phyloP scores from a whole-genome alignment of 2,888 invertebrate genomes.

The Drosophila anomalata region DNA sequence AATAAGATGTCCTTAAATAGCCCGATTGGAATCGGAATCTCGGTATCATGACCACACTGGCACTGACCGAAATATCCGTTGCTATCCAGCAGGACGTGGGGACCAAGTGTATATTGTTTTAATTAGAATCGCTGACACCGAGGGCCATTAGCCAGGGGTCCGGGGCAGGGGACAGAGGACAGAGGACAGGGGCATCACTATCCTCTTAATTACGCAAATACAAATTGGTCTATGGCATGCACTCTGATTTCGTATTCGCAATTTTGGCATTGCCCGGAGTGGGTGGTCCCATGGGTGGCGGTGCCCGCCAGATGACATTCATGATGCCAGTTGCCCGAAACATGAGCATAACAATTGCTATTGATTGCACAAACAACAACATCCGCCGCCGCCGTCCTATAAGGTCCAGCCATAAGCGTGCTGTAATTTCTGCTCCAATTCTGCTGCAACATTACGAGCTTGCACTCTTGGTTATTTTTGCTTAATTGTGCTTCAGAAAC shows the following conservation, averaged over 20 bases:
- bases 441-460: slow-evolving; percentile 49
- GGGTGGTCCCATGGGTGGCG: not conserved
- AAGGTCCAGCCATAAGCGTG: slow-evolving; percentile 49
- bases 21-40: slow-evolving; percentile 17
- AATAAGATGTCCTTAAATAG: slow-evolving; percentile 41
- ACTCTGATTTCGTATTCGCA: slow-evolving; percentile 40
- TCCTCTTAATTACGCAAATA: slow-evolving; percentile 62
- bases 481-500: slow-evolving; percentile 26
- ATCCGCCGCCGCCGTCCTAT: slow-evolving; percentile 12
- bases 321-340: slow-evolving; percentile 39
- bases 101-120: slow-evolving; percentile 46
- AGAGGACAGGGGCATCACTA: slow-evolving; percentile 11
- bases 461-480: slow-evolving; percentile 13
- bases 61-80: slow-evolving; percentile 9
- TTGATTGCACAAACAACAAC: slow-evolving; percentile 59
- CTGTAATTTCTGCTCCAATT: slow-evolving; percentile 70
- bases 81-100: not conserved
- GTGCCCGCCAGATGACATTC: slow-evolving; percentile 35
- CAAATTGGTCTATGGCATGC: slow-evolving; percentile 63
- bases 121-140: slow-evolving; percentile 49
- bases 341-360: slow-evolving; percentile 68
- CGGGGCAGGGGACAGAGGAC: slow-evolving; percentile 4
- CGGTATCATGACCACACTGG: slow-evolving; percentile 7
- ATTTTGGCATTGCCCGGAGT: slow-evolving; percentile 18
- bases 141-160: slow-evolving; percentile 48